Evolutionary conservation across 2,797 vertebrate genomes (phyloP), one percentile per base, ranked within the genome.

Genomic region (Percopsis omiscomaycus): DNA sequence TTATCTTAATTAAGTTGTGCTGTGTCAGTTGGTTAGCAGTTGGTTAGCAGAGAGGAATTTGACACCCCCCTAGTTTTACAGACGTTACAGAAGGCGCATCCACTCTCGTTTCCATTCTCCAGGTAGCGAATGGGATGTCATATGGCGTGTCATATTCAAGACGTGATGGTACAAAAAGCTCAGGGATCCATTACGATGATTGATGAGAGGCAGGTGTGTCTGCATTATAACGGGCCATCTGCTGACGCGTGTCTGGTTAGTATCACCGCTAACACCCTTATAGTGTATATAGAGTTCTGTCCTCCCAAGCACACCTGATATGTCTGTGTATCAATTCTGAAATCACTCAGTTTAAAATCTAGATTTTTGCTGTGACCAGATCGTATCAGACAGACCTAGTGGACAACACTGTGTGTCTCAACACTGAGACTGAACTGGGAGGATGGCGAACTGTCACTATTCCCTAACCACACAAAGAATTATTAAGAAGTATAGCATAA

Each of bases 1-100:
- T 90, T 83, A 85, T 69, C 79, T 87, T 87, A 88, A 91, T 88
- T 86, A 87, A 70, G 79, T 61, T 65, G 30, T 55, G 47, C 69
- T 68, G 64, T 83, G 79, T 87, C 84, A 80, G 73, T 60, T 78
- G 53, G 73, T 88, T 79, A 79, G 32, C 32, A 68, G 62, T 73
- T 65, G 55, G 29, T 48, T 44, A 42, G 65, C 57, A 55, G 46
- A 73, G 58, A 53, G 55, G 42, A 42, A 64, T 78, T 67, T 52
- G 32, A 37, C 52, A 70, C 29, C 48, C 46, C 50, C 65, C 50
- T 49, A 5, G 58, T 2, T 68, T 68, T 69, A 66, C 29, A 47
- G 59, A 8, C 15, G 42, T 61, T 56, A 78, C 59, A 66, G 55
- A 69, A 72, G 47, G 37, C 69, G 56, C 10, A 9, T 64, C 49